These are phyloP conservation scores for Leuciscus waleckii DNA, from an alignment of 2,797 vertebrate genomes.

Conservation along the genomic window DNA sequence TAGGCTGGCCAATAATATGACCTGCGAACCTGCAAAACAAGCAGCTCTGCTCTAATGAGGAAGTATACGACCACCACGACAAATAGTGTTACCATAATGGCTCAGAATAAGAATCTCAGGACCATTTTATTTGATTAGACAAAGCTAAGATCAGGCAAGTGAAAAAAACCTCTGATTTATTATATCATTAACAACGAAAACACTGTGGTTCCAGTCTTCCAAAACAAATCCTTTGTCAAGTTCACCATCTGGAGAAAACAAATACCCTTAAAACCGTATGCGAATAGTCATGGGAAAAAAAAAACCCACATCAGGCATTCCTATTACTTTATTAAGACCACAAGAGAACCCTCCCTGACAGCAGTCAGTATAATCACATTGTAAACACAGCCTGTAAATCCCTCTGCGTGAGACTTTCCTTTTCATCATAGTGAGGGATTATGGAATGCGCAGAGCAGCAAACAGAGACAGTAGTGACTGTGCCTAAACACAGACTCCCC, in stretches of 20 bases:
- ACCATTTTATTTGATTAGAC: slow-evolving; percentile 36
- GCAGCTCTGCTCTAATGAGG: slow-evolving; percentile 53
- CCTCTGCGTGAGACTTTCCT: slow-evolving; percentile 40
- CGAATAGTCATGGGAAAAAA: slow-evolving; percentile 48
- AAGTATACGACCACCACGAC: slow-evolving; percentile 29
- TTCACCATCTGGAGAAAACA: slow-evolving; percentile 51
- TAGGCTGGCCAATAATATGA: slow-evolving; percentile 45
- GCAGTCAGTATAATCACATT: slow-evolving; percentile 57
- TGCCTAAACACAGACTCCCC: slow-evolving; percentile 54
- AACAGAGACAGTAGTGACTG: slow-evolving; percentile 53
- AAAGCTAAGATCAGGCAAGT: slow-evolving; percentile 42
- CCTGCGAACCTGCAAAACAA: slow-evolving; percentile 55
- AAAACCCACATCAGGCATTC: slow-evolving; percentile 45
- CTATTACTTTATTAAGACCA: slow-evolving; percentile 49
- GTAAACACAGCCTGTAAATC: slow-evolving; percentile 59
- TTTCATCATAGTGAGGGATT: slow-evolving; percentile 56
- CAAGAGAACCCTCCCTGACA: slow-evolving; percentile 46
- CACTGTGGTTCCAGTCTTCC: slow-evolving; percentile 38
- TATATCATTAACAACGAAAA: slow-evolving; percentile 56
- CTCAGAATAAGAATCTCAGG: slow-evolving; percentile 10
- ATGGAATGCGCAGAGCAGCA: slow-evolving; percentile 35
- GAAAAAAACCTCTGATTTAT: slow-evolving; percentile 55
- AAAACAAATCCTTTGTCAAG: slow-evolving; percentile 48
- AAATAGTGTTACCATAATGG: slow-evolving; percentile 6
- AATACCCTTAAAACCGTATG: slow-evolving; percentile 47